These are phyloP conservation scores for Chrysopilus asiliformis DNA, from an alignment of 2,888 invertebrate genomes.

Conservation along the genomic window DNA sequence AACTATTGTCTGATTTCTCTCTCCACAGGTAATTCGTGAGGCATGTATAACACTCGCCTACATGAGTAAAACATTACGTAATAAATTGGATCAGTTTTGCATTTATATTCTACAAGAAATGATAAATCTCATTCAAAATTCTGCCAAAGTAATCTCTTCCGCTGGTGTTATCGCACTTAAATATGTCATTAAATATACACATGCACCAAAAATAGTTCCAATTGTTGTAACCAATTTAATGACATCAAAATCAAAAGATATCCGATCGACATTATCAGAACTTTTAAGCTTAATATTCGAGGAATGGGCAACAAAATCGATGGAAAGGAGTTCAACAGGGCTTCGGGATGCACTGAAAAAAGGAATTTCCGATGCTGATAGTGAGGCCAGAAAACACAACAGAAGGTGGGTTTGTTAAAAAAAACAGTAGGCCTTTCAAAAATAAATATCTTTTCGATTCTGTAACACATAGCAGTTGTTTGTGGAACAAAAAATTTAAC, in stretches of 20 bases:
- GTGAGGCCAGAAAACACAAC: constrained; percentile 68
- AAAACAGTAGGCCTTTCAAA: no score
- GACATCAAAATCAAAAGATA: constrained; percentile 82
- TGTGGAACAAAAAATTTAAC: no score
- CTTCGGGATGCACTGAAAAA: constrained; percentile 73
- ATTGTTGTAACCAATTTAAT: constrained; percentile 61
- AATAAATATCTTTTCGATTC: no score
- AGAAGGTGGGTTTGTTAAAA: constrained; percentile 51
- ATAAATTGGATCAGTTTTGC: constrained; percentile 74
- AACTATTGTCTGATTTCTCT: no score
- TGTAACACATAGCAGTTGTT: no score
- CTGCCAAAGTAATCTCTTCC: constrained; percentile 89
- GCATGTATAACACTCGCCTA: constrained; percentile 91
- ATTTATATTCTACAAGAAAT: constrained; percentile 70
- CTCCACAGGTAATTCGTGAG: constrained; percentile 57
- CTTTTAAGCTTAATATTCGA: constrained; percentile 70
- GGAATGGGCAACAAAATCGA: constrained; percentile 69
- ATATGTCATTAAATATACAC: constrained; percentile 76
- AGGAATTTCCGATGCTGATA: constrained; percentile 88
- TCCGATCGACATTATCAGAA: constrained; percentile 64
- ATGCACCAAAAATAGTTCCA: constrained; percentile 65
- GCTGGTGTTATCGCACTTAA: constrained; percentile 75
- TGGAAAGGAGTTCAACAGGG: constrained; percentile 66
- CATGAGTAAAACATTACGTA: constrained; percentile 71
- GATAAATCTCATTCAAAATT: constrained; percentile 85